Evolutionary conservation across 1,140 invertebrate species (phyloP).

Genomic region (Scaptomyza montana): DNA sequence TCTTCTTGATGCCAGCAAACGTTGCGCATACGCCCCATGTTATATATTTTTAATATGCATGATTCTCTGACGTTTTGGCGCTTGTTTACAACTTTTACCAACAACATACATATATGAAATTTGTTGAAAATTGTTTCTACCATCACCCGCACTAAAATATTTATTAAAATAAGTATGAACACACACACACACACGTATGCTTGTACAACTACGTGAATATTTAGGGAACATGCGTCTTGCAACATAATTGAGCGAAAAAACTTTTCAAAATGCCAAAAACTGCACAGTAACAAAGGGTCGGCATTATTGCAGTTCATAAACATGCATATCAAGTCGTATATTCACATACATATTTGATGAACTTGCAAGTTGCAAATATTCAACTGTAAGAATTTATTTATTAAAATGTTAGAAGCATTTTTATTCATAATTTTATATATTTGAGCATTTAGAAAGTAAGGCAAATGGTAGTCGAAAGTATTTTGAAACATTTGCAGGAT

Average conservation of each 20-base stretch:
- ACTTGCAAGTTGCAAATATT: not conserved
- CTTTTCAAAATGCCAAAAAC: slow-evolving; percentile 29
- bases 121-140: slow-evolving; percentile 57
- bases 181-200: not conserved
- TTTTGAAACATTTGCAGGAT: too few relatives aligned
- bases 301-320: slow-evolving; percentile 11
- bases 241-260: slow-evolving; percentile 31
- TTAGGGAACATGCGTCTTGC: slow-evolving; percentile 11
- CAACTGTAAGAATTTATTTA: not conserved
- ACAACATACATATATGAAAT: slow-evolving; percentile 52
- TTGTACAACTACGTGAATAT: not conserved
- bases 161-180: slow-evolving; percentile 59
- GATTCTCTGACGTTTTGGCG: slow-evolving; percentile 28
- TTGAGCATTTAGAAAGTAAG: too few relatives aligned
- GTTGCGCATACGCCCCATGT: slow-evolving; percentile 41
- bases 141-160: slow-evolving; percentile 50
- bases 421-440: too few relatives aligned
- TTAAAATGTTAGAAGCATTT: not conserved
- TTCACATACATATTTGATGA: too few relatives aligned
- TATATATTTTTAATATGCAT: slow-evolving; percentile 60
- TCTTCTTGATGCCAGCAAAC: slow-evolving; percentile 3
- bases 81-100: slow-evolving; percentile 62
- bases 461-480: too few relatives aligned
- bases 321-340: not conserved
- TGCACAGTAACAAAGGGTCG: not conserved